Base-by-base conservation (phyloP, 2,113 vertebrate species). In the Bagarius yarrelli region DNA sequence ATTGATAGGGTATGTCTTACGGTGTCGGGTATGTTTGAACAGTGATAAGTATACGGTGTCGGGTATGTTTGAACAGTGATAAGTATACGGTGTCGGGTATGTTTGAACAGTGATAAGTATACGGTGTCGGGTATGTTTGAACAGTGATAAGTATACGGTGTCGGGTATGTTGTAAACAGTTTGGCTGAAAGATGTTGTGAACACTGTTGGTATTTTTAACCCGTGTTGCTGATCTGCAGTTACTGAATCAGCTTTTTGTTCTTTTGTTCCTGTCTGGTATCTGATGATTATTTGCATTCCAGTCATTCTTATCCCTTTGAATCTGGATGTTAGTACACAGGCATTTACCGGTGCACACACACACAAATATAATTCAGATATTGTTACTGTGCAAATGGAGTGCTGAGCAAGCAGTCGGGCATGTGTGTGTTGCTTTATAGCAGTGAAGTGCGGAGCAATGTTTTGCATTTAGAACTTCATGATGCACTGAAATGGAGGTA, bases 211-310 rank as follows among this genome's bases (percentile, higher is more conserved):
- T 25, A 47, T 71, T 52, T 50, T 71, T 50, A 70, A 21, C 18
- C 69, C 50, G 15, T 52, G 67, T 47, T 71, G 25, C 36, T 40
- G 16, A 8, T 72, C 69, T 72, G 69, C 47, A 53, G 70, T 53
- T 53, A 25, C 85, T 84, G 85, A 83, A 53, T 79, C 79, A 71
- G 75, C 75, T 40, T 75, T 57, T 83, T 56, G 57, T 83, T 81
- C 70, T 85, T 14, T 85, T 81, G 59, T 57, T 75, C 74, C 52
- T 81, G 52, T 14, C 36, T 30, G 55, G 71, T 77, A 86, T 83
- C 56, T 86, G 85, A 86, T 86, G 82, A 86, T 72, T 78, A 61
- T 61, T 72, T 73, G 76, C 85, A 83, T 83, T 86, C 85, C 76
- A 57, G 30, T 47, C 85, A 50, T 81, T 78, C 64, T 56, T 19